Evolutionary conservation across 2,797 vertebrate genomes (phyloP).

Genomic region (Acestrorhynchus altus): DNA sequence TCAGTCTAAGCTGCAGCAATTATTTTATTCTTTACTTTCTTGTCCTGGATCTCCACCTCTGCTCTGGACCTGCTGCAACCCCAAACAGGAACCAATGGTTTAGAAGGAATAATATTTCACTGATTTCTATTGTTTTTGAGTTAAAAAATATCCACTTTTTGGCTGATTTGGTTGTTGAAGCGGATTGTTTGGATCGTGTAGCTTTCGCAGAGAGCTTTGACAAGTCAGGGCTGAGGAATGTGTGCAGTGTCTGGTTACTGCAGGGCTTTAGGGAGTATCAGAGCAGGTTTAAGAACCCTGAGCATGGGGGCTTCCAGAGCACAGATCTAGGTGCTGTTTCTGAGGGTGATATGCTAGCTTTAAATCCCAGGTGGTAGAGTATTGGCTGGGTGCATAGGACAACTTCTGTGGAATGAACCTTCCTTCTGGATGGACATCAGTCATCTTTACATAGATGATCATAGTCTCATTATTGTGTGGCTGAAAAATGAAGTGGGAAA

Average conservation of each 20-base stretch:
- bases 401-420: background rate
- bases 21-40: too few species aligned
- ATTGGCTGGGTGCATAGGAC: background rate
- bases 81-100: too few species aligned
- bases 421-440: background rate
- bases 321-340: background rate
- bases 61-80: too few species aligned
- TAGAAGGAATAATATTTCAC: too few species aligned
- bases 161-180: background rate
- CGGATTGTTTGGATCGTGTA: slow-evolving; percentile 13
- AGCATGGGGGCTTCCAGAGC: background rate
- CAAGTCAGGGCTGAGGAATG: slow-evolving; percentile 16
- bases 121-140: too few species aligned
- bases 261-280: background rate
- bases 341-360: background rate
- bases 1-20: too few species aligned
- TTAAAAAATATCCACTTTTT: background rate
- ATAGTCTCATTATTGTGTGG: background rate
- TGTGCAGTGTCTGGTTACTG: slow-evolving; percentile 13
- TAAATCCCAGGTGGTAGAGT: background rate
- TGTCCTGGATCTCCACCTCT: too few species aligned
- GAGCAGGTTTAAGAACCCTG: slow-evolving; percentile 9
- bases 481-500: too few species aligned
- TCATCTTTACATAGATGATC: background rate
- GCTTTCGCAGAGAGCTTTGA: background rate